Evolutionary conservation across 2,888 invertebrate genomes (phyloP).

Genomic region (Nyleta sp.): DNA sequence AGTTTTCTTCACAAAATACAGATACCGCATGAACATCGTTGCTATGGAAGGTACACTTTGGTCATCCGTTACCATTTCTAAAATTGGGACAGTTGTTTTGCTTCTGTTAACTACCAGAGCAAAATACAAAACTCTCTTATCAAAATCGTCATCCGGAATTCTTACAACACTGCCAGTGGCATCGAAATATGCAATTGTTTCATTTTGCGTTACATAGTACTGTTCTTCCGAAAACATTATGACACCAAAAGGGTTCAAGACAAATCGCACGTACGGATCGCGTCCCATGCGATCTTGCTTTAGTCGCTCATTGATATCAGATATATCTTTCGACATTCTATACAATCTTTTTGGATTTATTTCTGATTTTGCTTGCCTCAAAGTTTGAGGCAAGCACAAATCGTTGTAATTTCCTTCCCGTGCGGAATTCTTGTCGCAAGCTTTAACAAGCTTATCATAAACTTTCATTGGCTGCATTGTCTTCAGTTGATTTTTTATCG

Average conservation of each 20-base stretch:
- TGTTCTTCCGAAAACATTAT: not conserved
- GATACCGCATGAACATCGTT: not conserved
- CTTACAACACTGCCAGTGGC: constrained; percentile 19
- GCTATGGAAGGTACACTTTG: constrained; percentile 16
- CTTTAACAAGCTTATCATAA: not conserved
- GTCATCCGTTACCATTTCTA: constrained; percentile 5
- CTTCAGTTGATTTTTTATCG: not conserved
- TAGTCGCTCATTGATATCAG: not conserved
- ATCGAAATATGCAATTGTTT: constrained; percentile 13
- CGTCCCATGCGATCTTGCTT: not conserved
- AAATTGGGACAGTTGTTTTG: constrained; percentile 3
- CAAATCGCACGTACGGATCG: not conserved
- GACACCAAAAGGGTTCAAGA: not conserved
- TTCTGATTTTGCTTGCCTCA: not conserved
- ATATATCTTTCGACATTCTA: not conserved
- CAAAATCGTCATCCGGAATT: not conserved
- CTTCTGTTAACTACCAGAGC: not conserved
- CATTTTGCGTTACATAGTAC: not conserved
- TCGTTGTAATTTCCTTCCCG: not conserved
- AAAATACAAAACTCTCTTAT: constrained; percentile 1
- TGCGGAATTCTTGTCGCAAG: not conserved
- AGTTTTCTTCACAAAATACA: constrained; percentile 10
- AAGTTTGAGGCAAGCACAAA: not conserved
- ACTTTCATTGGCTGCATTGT: not conserved
- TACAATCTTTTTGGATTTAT: not conserved